These are phyloP conservation scores for Salvator merianae DNA, from an alignment of 2,113 vertebrate species.

Conservation along the genomic window DNA sequence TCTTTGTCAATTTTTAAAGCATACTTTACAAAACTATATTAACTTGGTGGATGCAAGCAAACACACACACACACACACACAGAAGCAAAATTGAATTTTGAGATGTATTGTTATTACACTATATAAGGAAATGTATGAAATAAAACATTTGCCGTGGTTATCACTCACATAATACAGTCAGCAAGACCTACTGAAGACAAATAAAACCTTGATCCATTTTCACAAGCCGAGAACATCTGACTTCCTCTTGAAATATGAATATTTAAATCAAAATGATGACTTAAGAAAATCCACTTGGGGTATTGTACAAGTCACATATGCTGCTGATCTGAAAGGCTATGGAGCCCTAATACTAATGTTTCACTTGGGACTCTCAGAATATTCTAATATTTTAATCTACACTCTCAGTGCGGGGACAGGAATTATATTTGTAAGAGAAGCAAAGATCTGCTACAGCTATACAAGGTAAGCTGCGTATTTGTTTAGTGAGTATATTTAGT, in stretches of 20 bases:
- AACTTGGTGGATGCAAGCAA: too few relatives aligned
- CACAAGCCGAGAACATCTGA: conserved; percentile 71
- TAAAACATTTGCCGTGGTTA: conserved; percentile 36
- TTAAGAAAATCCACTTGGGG: conserved; percentile 53
- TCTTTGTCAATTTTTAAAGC: background rate
- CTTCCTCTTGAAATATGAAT: conserved; percentile 73
- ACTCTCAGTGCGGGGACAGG: conserved; percentile 41
- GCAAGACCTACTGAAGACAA: conserved; percentile 58
- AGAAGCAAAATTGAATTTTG: background rate
- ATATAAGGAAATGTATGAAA: background rate
- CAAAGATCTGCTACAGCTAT: too few relatives aligned
- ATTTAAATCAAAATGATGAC: conserved; percentile 68
- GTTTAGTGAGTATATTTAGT: conserved; percentile 64
- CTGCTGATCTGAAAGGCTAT: conserved; percentile 27
- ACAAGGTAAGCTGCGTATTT: too few relatives aligned
- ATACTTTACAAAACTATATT: background rate
- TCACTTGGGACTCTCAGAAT: conserved; percentile 44
- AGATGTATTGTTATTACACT: background rate
- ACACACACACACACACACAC: too few relatives aligned
- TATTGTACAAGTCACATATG: background rate
- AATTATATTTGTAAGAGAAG: conserved; percentile 16
- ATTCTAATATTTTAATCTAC: conserved; percentile 44
- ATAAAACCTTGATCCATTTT: conserved; percentile 63
- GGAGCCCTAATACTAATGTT: conserved; percentile 46
- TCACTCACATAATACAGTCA: conserved; percentile 61